Conservation (phyloP, 2,797 vertebrate genomes). For the Arctocebus calabarensis region DNA sequence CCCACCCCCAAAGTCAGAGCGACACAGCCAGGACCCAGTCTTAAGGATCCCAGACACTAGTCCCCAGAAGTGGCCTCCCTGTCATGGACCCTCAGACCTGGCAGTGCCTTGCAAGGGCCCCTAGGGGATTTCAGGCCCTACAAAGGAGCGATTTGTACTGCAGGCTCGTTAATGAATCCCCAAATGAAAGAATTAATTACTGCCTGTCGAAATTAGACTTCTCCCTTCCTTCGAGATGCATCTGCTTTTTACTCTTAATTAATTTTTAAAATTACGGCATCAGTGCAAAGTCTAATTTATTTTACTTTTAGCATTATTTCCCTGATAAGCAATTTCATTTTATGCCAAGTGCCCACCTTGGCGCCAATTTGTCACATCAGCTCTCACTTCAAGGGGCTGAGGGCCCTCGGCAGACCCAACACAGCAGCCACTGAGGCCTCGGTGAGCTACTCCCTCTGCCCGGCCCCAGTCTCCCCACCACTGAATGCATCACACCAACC, state of each 20-base stretch:
- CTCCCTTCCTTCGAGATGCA: slow-evolving; percentile 87
- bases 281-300: slow-evolving; percentile 85
- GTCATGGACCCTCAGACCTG: background rate
- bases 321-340: slow-evolving; percentile 86
- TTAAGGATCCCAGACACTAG: background rate
- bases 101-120: background rate
- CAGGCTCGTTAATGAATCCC: slow-evolving; percentile 83
- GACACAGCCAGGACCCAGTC: background rate
- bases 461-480: fast-evolving
- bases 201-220: slow-evolving; percentile 86
- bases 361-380: slow-evolving; percentile 82
- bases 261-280: slow-evolving; percentile 88
- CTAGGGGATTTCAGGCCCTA: slow-evolving; percentile 64
- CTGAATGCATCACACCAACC: fast-evolving
- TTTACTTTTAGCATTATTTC: slow-evolving; percentile 86
- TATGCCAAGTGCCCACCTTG: slow-evolving; percentile 72
- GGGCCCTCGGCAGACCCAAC: background rate
- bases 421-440: background rate
- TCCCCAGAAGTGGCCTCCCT: background rate
- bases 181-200: slow-evolving; percentile 87
- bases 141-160: slow-evolving; percentile 83
- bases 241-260: slow-evolving; percentile 90
- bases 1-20: background rate
- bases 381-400: slow-evolving; percentile 61
- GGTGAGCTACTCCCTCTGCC: fast-evolving